phyloP scores from a whole-genome alignment of 2,113 vertebrate genomes.

The Trogon melanurus region DNA sequence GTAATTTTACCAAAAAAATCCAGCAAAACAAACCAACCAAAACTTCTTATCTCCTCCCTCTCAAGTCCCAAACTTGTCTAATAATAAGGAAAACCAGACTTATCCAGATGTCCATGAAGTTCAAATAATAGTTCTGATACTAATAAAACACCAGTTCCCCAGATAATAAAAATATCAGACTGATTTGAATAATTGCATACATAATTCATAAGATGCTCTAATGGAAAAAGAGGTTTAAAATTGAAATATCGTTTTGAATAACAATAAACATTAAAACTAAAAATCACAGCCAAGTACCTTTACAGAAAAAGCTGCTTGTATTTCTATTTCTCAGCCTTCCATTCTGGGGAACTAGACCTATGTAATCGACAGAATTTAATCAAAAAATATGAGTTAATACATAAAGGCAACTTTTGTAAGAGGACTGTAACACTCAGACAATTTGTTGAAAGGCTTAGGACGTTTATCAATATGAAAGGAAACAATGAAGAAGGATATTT shows the following conservation, averaged over 20 bases:
- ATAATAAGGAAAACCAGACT: not conserved
- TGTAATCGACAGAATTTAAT: not conserved
- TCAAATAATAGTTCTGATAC: not conserved
- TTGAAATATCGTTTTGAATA: not conserved
- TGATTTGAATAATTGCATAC: not conserved
- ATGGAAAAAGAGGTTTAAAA: not conserved
- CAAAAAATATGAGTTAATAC: not conserved
- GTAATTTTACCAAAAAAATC: not conserved
- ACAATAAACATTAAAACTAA: not conserved
- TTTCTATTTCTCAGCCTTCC: not conserved
- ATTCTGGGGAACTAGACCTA: not conserved
- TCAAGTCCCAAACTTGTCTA: not conserved
- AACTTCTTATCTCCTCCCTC: not conserved
- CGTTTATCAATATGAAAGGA: not conserved
- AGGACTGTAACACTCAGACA: not conserved
- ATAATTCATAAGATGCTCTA: not conserved
- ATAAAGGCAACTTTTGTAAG: not conserved
- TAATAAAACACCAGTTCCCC: not conserved
- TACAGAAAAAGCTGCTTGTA: not conserved
- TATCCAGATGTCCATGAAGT: not conserved
- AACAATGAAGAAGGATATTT: not conserved
- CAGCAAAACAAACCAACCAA: too few relatives aligned
- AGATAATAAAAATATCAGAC: not conserved
- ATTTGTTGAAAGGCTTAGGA: not conserved
- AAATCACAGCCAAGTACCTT: not conserved